These are phyloP conservation scores for Rhyacophila brunnea DNA, from an alignment of 1,140 invertebrate species.

Conservation along the genomic window DNA sequence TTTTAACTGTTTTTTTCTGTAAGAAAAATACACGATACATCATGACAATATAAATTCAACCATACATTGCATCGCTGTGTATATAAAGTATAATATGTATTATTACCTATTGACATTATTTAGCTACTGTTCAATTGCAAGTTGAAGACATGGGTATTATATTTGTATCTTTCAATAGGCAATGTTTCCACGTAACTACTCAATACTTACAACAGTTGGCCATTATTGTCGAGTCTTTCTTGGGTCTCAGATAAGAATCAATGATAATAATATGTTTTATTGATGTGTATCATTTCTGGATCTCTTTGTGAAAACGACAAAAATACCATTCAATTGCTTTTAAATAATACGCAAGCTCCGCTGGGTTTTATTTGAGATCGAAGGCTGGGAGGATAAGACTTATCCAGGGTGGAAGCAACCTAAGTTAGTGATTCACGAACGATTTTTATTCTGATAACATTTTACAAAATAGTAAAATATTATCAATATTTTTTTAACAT, in stretches of 20 bases:
- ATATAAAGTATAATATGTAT: too few relatives aligned
- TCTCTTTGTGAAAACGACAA: slow-evolving; percentile 14
- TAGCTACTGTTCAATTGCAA: neutral
- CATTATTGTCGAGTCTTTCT: slow-evolving; percentile 13
- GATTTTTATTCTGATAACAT: too few relatives aligned
- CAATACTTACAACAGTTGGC: neutral
- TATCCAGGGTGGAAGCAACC: too few relatives aligned
- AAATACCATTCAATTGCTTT: slow-evolving; percentile 30
- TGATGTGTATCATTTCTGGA: slow-evolving; percentile 33
- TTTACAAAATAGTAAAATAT: too few relatives aligned
- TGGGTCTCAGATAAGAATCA: slow-evolving; percentile 23
- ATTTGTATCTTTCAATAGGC: slow-evolving; percentile 1
- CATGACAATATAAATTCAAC: too few relatives aligned
- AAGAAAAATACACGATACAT: too few relatives aligned
- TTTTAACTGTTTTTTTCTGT: too few relatives aligned
- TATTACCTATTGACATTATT: too few relatives aligned
- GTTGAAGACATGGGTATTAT: neutral
- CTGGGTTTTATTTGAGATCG: slow-evolving; percentile 4
- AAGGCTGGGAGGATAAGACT: too few relatives aligned
- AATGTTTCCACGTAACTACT: slow-evolving; percentile 3
- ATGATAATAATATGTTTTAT: slow-evolving; percentile 31
- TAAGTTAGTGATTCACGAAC: too few relatives aligned
- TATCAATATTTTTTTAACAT: too few relatives aligned
- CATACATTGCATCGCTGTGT: too few relatives aligned
- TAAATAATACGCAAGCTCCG: slow-evolving; percentile 14